A percentile compares a stretch with the other conserved stretches of the same genome.
Evolutionary conservation across 30 jellyfish, hydroid and myxozoan species (phyloP).

Genomic region (Nemopilema nomurai): DNA sequence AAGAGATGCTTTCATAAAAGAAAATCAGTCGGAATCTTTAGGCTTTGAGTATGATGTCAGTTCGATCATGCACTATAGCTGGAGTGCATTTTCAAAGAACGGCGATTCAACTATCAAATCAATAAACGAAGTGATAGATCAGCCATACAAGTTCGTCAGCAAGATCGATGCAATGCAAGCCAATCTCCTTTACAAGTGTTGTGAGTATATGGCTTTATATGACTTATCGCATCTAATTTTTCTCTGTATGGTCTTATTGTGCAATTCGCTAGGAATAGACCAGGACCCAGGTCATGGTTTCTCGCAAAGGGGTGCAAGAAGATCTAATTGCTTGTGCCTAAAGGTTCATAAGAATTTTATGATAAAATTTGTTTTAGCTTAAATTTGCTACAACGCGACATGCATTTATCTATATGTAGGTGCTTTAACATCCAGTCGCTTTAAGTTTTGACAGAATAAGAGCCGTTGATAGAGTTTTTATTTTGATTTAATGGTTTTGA

Average conservation of each 20-base stretch:
- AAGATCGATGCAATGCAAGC: constrained; percentile 72
- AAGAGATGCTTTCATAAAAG: constrained; percentile 79
- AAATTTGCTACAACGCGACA: too few species aligned
- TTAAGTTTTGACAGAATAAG: too few species aligned
- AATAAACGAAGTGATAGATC: constrained; percentile 29
- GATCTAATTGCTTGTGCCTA: too few species aligned
- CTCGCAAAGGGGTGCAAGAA: too few species aligned
- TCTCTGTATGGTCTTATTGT: neutral
- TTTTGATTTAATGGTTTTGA: too few species aligned
- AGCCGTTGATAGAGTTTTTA: too few species aligned
- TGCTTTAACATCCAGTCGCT: too few species aligned
- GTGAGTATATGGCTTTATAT: neutral
- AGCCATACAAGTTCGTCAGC: constrained; percentile 77
- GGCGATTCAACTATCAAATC: constrained; percentile 83
- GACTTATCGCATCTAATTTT: neutral
- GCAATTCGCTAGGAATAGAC: too few species aligned
- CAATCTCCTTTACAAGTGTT: constrained; percentile 75
- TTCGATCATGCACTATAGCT: constrained; percentile 93
- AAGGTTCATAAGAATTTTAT: too few species aligned
- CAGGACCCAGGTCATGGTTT: too few species aligned
- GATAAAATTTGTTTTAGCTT: too few species aligned
- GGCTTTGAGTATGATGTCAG: constrained; percentile 87
- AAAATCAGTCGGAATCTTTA: constrained; percentile 65
- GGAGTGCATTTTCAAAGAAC: constrained; percentile 91
- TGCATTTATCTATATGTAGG: too few species aligned